Evolutionary conservation across 2,888 invertebrate genomes (phyloP), one percentile per base, ranked within the genome.

Genomic region (Anoncus sp.): DNA sequence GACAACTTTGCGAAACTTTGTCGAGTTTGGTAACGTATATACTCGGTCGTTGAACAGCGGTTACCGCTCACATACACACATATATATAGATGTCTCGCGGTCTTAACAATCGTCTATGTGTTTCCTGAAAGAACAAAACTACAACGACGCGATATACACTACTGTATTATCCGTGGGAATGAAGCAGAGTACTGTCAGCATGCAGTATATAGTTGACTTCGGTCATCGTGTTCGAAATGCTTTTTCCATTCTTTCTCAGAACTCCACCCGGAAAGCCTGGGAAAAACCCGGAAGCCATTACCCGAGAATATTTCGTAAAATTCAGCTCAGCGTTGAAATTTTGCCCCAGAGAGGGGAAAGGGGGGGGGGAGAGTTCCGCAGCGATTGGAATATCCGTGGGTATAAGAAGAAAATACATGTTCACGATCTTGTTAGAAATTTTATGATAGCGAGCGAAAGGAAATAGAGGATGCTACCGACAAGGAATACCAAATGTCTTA

Each of bases 391-490:
- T 35, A 43, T 20, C 38, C 31, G 16, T 31, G 16, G 27, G 35
- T 16, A 53, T 16, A 69, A 60, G 14, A 70, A 55, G 65, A 53
- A 38, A 66, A 75, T 60, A 60, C 57, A 63, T 38, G 45, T 45
- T 45, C 27, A 20, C 55, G 70, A 67, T 71, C 57, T 69, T 59
- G 65, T 74, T 67, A 20, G 49, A 49, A 47, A 62, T 62, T 77
- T 67, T 57, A 49, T 27, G 45, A 45, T n/a, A n/a, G 18, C 38
- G 7, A 77, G 49, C 53, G 72, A 71, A 57, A 63, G 40, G 47
- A 70, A 72, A 57, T 53, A 43, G 66, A 69, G 72, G 77, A 74
- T 72, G 80, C 76, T 75, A 76, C 77, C 73, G 77, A 77, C 67
- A 77, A 79, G 75, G 79, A 79, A 82, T 79, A 73, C 65, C 63